Percentiles rank a stretch among this genome's conserved stretches.
Evolutionary conservation across 2,888 invertebrate genomes (phyloP).

Genomic region (Meteorus cinctellus): DNA sequence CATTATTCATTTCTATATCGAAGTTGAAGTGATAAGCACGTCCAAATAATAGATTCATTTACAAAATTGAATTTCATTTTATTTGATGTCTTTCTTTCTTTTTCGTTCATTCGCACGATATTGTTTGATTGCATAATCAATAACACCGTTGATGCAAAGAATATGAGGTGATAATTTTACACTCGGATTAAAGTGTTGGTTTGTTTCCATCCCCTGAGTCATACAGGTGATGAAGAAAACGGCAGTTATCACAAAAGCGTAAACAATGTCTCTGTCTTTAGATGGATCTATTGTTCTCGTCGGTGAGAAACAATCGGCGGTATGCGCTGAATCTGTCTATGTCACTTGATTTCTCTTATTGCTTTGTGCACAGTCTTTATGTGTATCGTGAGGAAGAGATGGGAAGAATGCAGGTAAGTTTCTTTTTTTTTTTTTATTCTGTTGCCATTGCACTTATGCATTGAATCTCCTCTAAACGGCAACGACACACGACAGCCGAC

Average conservation of each 20-base stretch:
- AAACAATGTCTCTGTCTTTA: slow-evolving; percentile 26
- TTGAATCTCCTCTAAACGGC: background rate
- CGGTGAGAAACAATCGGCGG: slow-evolving; percentile 53
- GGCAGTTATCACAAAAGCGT: slow-evolving; percentile 10
- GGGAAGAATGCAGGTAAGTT: background rate
- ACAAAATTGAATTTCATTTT: too few relatives aligned
- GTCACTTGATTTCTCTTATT: slow-evolving; percentile 49
- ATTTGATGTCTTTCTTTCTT: too few relatives aligned
- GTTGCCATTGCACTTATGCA: slow-evolving; percentile 7
- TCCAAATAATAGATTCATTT: too few relatives aligned
- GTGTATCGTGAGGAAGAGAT: background rate
- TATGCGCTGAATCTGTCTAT: slow-evolving; percentile 55
- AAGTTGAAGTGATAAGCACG: too few relatives aligned
- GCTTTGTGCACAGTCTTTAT: background rate
- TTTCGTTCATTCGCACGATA: background rate
- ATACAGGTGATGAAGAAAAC: slow-evolving; percentile 8
- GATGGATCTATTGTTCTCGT: slow-evolving; percentile 51
- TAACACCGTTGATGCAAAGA: background rate
- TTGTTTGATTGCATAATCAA: background rate
- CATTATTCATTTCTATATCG: too few relatives aligned
- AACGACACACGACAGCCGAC: slow-evolving; percentile 18
- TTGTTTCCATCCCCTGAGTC: slow-evolving; percentile 2
- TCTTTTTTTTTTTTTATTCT: background rate
- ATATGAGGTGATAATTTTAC: background rate
- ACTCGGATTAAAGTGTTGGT: background rate